These are phyloP conservation scores for Nothocercus julius DNA, from an alignment of 2,113 vertebrate genomes.

Conservation along the genomic window DNA sequence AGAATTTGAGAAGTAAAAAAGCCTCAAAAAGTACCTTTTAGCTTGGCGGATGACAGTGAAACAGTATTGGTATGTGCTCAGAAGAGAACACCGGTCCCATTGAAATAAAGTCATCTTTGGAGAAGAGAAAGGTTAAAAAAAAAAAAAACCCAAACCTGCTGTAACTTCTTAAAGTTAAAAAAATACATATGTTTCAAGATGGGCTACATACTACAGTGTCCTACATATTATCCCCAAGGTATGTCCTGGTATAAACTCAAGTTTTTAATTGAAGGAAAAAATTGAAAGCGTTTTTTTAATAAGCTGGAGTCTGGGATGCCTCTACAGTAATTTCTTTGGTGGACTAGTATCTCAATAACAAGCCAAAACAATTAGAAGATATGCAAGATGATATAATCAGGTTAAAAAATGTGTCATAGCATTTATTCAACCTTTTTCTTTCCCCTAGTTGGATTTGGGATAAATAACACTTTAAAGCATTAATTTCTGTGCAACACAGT, in stretches of 20 bases:
- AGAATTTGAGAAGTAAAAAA: not conserved
- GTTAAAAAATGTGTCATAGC: not conserved
- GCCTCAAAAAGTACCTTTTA: not conserved
- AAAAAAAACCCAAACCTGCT: no score
- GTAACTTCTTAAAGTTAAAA: not conserved
- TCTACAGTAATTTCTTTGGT: not conserved
- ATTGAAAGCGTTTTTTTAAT: not conserved
- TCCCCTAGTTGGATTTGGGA: not conserved
- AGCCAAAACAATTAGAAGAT: not conserved
- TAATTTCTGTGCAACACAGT: not conserved
- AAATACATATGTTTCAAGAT: not conserved
- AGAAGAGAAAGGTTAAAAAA: not conserved
- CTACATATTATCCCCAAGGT: not conserved
- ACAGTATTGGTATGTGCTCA: not conserved
- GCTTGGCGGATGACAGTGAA: not conserved
- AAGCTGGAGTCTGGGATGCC: not conserved
- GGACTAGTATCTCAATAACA: not conserved
- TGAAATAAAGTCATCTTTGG: not conserved
- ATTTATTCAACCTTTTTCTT: not conserved
- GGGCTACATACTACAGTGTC: not conserved
- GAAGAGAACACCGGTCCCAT: not conserved
- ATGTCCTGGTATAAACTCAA: not conserved
- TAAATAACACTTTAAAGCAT: not conserved
- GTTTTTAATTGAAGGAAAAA: not conserved
- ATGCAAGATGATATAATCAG: fast-evolving